phyloP scores from a whole-genome alignment of 35 echinoderm and acorn worm species.

The Ophioderma brevispina region DNA sequence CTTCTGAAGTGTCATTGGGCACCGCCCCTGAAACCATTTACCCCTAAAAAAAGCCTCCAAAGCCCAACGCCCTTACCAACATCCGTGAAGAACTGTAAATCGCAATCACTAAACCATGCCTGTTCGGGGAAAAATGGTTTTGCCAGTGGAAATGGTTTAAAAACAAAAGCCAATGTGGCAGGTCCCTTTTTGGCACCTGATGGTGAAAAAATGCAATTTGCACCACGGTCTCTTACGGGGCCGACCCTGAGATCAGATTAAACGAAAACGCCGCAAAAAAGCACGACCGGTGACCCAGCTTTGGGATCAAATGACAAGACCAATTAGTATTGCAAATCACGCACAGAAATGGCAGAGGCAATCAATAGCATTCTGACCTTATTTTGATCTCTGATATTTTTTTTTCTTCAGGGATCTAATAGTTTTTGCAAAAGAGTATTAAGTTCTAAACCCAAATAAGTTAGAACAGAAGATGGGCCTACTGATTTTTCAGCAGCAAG shows the following conservation, averaged over 20 bases:
- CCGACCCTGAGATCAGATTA: conserved; percentile 9
- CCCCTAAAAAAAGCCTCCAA: conserved; percentile 33
- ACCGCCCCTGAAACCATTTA: conserved; percentile 20
- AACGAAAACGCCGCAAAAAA: conserved; percentile 34
- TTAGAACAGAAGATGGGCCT: too few relatives aligned
- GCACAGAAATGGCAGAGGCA: too few relatives aligned
- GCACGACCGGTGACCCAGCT: neutral
- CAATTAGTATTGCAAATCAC: too few relatives aligned
- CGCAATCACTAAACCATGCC: neutral
- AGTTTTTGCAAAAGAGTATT: too few relatives aligned
- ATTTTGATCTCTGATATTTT: too few relatives aligned
- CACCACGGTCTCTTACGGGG: neutral
- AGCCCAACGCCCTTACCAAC: conserved; percentile 10
- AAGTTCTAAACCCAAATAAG: too few relatives aligned
- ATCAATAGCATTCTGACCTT: too few relatives aligned
- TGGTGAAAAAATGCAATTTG: neutral
- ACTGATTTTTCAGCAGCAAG: too few relatives aligned
- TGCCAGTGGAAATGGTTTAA: neutral
- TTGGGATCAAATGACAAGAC: too few relatives aligned
- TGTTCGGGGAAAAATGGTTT: neutral
- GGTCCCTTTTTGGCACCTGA: conserved; percentile 1
- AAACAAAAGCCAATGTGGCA: neutral
- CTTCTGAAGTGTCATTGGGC: neutral
- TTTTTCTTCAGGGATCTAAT: too few relatives aligned
- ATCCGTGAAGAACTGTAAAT: conserved; percentile 2